A percentile compares a stretch with the other conserved stretches of the same genome.
phyloP scores from a whole-genome alignment of 2,113 vertebrate species.

The Ariopsis seemanni region DNA sequence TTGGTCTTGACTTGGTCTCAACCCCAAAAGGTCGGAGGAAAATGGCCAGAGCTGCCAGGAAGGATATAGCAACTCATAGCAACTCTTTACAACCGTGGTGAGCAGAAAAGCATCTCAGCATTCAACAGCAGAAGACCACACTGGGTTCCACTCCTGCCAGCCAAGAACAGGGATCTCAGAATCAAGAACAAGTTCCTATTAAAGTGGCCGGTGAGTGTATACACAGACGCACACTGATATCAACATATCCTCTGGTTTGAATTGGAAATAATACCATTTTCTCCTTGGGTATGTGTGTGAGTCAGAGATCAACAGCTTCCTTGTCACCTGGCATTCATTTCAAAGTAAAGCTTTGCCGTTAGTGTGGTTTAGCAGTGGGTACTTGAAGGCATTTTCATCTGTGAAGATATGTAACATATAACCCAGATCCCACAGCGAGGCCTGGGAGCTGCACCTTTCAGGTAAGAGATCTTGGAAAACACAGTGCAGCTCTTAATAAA shows the following conservation, averaged over 20 bases:
- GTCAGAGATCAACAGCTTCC: constrained; percentile 7
- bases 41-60: no score
- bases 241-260: neutral
- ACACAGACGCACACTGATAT: neutral
- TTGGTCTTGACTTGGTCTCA: no score
- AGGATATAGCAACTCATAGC: no score
- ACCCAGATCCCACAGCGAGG: constrained; percentile 27
- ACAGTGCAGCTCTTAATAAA: constrained; percentile 49
- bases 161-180: no score
- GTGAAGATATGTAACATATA: constrained; percentile 29
- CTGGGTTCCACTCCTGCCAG: no score
- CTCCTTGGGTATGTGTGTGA: neutral
- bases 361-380: constrained; percentile 26
- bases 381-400: constrained; percentile 29
- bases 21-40: no score
- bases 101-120: no score
- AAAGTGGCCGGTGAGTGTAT: no score
- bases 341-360: constrained; percentile 24
- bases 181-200: no score
- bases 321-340: constrained; percentile 26
- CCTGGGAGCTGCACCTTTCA: neutral
- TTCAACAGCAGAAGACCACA: no score
- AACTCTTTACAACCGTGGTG: no score
- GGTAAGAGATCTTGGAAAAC: constrained; percentile 47
- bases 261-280: neutral